Base-by-base conservation (phyloP, 2,888 invertebrate species). In the Cataglyphis rosenhaueri region DNA sequence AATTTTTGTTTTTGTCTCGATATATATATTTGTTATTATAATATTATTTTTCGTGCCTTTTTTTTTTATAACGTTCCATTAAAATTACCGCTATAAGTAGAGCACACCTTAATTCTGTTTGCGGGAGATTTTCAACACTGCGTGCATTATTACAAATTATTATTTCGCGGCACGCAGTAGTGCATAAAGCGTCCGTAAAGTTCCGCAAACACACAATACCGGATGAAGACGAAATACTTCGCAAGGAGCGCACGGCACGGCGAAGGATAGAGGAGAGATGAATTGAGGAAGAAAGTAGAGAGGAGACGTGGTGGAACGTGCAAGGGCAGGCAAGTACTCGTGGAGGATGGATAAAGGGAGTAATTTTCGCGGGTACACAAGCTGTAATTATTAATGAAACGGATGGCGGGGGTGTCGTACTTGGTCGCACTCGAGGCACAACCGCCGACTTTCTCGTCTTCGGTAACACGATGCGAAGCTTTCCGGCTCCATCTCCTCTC, bases 361-460 rank as follows among this genome's bases (percentile, higher is more conserved):
- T 91, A 92, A 92, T 92, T 92, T 92, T 91, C 91, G 88, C 88
- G 70, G 88, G 90, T 89, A 92, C 90, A 92, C 92, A 92, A 87
- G 84, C 86, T 74, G 90, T 90, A 91, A 91, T 92, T 92, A 92
- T 92, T 92, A 91, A 92, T 90, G 90, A 84, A 87, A 84, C 84
- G 88, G 89, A 87, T 87, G 88, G 85, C 78, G 8, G 57, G 84
- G 44, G 75, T 71, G 86, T 78, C 81, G 84, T 66, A 32, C 65
- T 57, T 66, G 79, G 64, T 65, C 64, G 75, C 38, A 38, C 38
- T 55, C 35, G 35, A 38, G 25, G n/a, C 81, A 82, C 84, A 35
- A 62, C 81, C 82, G 65, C 35, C 38, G 64, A 65, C 75, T 82
- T 68, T 74, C 84, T 84, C 84, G 82, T 84, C 86, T 85, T 73